Evolutionary conservation across 2,888 invertebrate genomes (phyloP).

Genomic region (Listrodromus nycthemerus): DNA sequence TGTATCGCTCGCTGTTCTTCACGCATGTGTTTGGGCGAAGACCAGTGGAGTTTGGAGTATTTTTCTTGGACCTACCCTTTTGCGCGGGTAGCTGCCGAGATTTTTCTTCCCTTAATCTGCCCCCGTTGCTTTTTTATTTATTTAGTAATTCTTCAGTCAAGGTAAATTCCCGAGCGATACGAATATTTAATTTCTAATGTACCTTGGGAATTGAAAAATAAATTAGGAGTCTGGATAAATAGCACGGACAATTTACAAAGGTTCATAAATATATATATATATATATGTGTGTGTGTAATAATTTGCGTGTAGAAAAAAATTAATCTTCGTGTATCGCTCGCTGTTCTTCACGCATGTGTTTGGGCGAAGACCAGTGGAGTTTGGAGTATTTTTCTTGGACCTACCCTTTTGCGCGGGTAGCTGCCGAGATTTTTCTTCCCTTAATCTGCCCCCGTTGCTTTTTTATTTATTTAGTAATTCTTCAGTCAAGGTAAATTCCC

Average conservation of each 20-base stretch:
- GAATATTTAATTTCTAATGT: too few relatives aligned
- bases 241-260: too few relatives aligned
- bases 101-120: conserved; percentile 15
- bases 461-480: background rate
- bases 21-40: background rate
- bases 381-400: conserved; percentile 40
- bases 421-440: conserved; percentile 17
- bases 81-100: background rate
- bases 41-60: background rate
- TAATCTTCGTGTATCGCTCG: background rate
- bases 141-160: too few relatives aligned
- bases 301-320: too few relatives aligned
- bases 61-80: conserved; percentile 46
- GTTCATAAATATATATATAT: too few relatives aligned
- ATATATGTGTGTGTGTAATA: too few relatives aligned
- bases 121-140: background rate
- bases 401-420: background rate
- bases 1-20: background rate
- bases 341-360: background rate
- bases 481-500: too few relatives aligned
- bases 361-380: background rate
- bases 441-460: background rate
- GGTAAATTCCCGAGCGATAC: too few relatives aligned
- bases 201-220: too few relatives aligned
- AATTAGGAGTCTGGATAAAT: too few relatives aligned